Conservation (phyloP, 1,140 invertebrate species). For the Telenomus remus region DNA sequence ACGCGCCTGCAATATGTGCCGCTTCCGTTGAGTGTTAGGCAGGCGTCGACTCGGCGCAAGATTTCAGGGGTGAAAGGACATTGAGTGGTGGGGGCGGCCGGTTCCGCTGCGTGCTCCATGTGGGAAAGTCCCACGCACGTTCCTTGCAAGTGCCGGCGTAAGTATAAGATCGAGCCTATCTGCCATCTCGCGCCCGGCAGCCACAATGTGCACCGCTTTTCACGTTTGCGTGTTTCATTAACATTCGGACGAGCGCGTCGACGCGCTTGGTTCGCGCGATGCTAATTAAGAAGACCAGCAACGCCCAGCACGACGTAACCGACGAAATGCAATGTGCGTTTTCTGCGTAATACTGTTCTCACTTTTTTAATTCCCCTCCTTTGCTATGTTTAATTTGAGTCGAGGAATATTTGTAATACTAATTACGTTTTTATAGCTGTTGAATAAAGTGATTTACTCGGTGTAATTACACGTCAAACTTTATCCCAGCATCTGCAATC, state of each 20-base stretch:
- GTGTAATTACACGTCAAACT: slow-evolving; percentile 50
- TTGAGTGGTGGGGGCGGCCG: slow-evolving; percentile 48
- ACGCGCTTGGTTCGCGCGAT: slow-evolving; percentile 44
- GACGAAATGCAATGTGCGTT: slow-evolving; percentile 38
- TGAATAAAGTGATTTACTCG: slow-evolving; percentile 51
- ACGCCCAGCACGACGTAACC: slow-evolving; percentile 16
- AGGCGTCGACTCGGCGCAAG: slow-evolving; percentile 33
- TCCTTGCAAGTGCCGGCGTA: slow-evolving; percentile 22
- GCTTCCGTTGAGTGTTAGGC: slow-evolving; percentile 24
- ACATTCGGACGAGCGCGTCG: slow-evolving; percentile 45
- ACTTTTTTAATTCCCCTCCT: not conserved
- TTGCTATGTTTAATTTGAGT: slow-evolving; percentile 29
- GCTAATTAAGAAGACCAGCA: slow-evolving; percentile 45
- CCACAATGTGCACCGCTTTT: slow-evolving; percentile 28
- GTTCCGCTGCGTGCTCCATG: slow-evolving; percentile 74
- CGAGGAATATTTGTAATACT: slow-evolving; percentile 37
- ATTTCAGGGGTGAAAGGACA: slow-evolving; percentile 60
- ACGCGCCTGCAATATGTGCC: slow-evolving; percentile 47
- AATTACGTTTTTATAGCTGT: slow-evolving; percentile 42
- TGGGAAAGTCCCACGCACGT: slow-evolving; percentile 72
- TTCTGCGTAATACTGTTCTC: slow-evolving; percentile 29
- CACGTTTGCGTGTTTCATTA: slow-evolving; percentile 37
- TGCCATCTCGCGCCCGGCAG: slow-evolving; percentile 33
- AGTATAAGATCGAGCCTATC: slow-evolving; percentile 32
- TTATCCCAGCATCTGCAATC: slow-evolving; percentile 41